phyloP scores from a whole-genome alignment of 2,113 vertebrate genomes.

The Diglossa brunneiventris region DNA sequence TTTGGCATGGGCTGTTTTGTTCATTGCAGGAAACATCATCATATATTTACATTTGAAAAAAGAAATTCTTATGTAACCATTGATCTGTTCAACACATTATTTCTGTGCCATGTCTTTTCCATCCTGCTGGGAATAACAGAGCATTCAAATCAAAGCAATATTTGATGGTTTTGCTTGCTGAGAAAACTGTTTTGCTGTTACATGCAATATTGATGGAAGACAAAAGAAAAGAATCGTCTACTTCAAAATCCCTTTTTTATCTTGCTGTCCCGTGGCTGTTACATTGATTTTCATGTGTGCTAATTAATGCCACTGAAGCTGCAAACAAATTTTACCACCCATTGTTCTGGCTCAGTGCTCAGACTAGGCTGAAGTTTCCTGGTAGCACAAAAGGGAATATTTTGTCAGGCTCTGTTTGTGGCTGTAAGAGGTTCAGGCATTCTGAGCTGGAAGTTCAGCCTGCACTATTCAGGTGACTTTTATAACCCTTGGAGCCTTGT shows the following conservation, averaged over 20 bases:
- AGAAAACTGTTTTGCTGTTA: conserved; percentile 4
- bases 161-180: background rate
- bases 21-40: background rate
- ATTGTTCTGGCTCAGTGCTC: background rate
- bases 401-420: background rate
- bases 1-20: background rate
- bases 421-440: background rate
- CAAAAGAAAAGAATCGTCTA: background rate
- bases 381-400: rapidly evolving
- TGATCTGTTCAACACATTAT: background rate
- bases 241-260: background rate
- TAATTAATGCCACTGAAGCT: background rate
- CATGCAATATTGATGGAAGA: background rate
- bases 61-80: background rate
- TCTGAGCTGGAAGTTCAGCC: background rate
- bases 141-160: conserved; percentile 3
- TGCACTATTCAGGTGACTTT: background rate
- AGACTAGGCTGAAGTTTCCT: background rate
- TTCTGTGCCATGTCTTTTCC: background rate
- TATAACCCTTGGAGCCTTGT: background rate
- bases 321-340: background rate
- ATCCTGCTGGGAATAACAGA: conserved; percentile 15
- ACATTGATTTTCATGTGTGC: background rate
- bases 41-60: background rate
- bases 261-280: background rate